These are phyloP conservation scores for Etheostoma spectabile DNA, from an alignment of 2,113 vertebrate species.

Conservation along the genomic window DNA sequence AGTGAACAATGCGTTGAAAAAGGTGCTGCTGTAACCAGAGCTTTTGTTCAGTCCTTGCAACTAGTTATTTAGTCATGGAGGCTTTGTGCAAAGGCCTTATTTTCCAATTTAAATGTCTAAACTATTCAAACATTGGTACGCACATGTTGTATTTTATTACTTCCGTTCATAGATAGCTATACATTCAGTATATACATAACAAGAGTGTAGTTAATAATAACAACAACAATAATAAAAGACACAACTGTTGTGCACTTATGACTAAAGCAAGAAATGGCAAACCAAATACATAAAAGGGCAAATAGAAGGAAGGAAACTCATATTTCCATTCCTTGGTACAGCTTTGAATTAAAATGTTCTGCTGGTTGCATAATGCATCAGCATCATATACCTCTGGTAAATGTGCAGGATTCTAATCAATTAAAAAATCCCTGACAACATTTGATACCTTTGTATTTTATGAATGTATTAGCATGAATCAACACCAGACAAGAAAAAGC, in stretches of 20 bases:
- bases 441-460: neutral
- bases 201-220: neutral
- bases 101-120: neutral
- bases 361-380: slow-evolving; percentile 9
- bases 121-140: neutral
- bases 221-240: neutral
- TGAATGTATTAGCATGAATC: neutral
- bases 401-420: neutral
- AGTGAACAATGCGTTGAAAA: neutral
- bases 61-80: neutral
- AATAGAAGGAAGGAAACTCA: neutral
- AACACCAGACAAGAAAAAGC: neutral
- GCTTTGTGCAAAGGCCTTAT: neutral
- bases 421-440: neutral
- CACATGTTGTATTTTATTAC: neutral
- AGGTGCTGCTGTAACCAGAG: neutral
- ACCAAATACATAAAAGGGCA: neutral
- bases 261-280: neutral
- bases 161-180: neutral
- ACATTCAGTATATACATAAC: neutral
- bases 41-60: neutral
- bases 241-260: neutral
- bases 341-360: slow-evolving; percentile 14
- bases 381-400: slow-evolving; percentile 5
- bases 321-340: neutral